phyloP scores from a whole-genome alignment of 2,113 vertebrate species.

The Columba livia region DNA sequence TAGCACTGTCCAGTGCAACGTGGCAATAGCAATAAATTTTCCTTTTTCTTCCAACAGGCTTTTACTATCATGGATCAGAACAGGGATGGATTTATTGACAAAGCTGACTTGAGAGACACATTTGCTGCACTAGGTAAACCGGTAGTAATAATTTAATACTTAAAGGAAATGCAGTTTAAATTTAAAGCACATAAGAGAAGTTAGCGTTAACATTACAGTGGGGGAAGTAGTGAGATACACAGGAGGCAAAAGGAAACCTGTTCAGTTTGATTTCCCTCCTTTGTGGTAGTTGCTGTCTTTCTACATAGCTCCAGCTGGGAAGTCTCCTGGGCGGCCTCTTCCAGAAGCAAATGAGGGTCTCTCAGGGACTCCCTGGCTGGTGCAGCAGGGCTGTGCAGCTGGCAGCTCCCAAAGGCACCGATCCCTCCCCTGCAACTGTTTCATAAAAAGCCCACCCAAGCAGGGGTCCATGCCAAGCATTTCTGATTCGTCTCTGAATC shows the following conservation, averaged over 20 bases:
- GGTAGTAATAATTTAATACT: not conserved
- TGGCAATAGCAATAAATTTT: not conserved
- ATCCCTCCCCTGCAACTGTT: not conserved
- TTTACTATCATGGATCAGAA: conserved; percentile 96
- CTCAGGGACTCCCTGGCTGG: not conserved
- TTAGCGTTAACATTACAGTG: not conserved
- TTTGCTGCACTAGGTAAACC: conserved; percentile 81
- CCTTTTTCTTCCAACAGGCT: conserved; percentile 73
- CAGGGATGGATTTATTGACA: conserved; percentile 90
- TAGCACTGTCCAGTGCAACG: not conserved
- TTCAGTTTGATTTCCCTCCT: not conserved
- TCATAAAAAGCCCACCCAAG: conserved; percentile 52
- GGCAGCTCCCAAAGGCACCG: conserved; percentile 2
- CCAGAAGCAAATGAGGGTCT: not conserved
- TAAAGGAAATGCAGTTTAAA: not conserved
- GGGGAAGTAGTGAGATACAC: not conserved
- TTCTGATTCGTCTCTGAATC: conserved; percentile 43
- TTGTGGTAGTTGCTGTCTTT: not conserved
- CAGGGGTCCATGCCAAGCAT: conserved; percentile 44
- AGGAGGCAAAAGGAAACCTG: conserved; percentile 15
- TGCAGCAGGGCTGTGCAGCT: not conserved
- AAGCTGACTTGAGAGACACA: conserved; percentile 86
- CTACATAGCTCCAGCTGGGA: not conserved
- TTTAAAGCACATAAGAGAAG: not conserved
- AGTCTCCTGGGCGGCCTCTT: not conserved